These are phyloP conservation scores for Bombus consobrinus DNA, from an alignment of 1,140 invertebrate species.

Conservation along the genomic window DNA sequence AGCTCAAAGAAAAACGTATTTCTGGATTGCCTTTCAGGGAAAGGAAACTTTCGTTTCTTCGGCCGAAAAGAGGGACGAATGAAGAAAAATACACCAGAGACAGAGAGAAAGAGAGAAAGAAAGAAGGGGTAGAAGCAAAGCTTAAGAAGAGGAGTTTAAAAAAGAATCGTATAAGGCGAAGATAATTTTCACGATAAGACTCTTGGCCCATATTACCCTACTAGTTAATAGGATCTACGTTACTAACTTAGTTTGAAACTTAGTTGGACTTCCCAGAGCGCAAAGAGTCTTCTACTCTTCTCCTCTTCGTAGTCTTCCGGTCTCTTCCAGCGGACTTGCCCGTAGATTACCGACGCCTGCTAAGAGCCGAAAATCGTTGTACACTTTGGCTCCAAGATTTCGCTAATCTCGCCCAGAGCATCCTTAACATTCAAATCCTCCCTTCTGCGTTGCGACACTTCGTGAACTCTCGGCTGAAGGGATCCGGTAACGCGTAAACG, in stretches of 20 bases:
- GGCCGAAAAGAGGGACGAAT: too few relatives aligned
- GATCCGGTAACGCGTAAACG: not conserved
- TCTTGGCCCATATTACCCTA: constrained; percentile 75
- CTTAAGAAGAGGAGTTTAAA: constrained; percentile 41
- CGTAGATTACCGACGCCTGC: constrained; percentile 52
- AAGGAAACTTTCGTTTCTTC: constrained; percentile 18
- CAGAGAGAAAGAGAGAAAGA: not conserved
- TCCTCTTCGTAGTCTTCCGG: constrained; percentile 32
- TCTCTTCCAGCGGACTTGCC: constrained; percentile 23
- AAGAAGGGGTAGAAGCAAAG: not conserved
- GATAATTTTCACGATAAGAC: constrained; percentile 75
- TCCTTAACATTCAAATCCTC: constrained; percentile 38
- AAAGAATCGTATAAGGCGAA: constrained; percentile 68
- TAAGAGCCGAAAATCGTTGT: constrained; percentile 52
- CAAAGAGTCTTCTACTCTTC: constrained; percentile 56
- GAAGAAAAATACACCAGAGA: not conserved
- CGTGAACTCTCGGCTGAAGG: not conserved
- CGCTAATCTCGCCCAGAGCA: constrained; percentile 44
- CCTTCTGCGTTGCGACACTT: constrained; percentile 6
- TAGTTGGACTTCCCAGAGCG: constrained; percentile 64
- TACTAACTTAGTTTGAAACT: constrained; percentile 75
- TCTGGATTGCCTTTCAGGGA: not conserved
- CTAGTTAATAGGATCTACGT: constrained; percentile 76
- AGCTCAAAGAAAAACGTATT: constrained; percentile 3
- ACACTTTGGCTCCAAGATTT: constrained; percentile 56